Conservation (phyloP, 2,113 vertebrate genomes). For the Callipepla californica region DNA sequence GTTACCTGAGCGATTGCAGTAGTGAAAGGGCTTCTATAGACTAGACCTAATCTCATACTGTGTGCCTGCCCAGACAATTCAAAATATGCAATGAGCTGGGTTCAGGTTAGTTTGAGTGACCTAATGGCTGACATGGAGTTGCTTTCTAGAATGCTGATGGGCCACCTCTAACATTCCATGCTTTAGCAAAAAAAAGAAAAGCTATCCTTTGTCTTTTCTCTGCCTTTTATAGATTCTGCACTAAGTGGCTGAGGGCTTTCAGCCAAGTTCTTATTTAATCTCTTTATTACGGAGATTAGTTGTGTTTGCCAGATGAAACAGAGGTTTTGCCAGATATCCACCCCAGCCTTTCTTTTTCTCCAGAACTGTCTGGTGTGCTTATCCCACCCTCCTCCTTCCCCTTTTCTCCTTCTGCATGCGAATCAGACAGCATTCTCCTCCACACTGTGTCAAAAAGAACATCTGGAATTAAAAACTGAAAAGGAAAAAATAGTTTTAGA, state of each 20-base stretch:
- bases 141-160: background rate
- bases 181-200: background rate
- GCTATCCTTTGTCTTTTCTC: background rate
- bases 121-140: background rate
- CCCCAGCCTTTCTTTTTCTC: background rate
- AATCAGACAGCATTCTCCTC: background rate
- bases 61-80: background rate
- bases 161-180: background rate
- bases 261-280: background rate
- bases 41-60: background rate
- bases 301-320: background rate
- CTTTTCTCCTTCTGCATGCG: slow-evolving; percentile 14
- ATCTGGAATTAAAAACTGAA: background rate
- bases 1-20: background rate
- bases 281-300: background rate
- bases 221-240: background rate
- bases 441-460: background rate
- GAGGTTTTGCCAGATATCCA: background rate
- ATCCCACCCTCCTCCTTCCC: background rate
- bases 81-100: background rate
- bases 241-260: background rate
- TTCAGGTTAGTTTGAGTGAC: background rate
- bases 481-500: background rate
- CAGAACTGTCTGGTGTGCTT: background rate
- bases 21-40: background rate